These are phyloP conservation scores for Diplazon laetatorius DNA, from an alignment of 2,888 invertebrate genomes.

Conservation along the genomic window DNA sequence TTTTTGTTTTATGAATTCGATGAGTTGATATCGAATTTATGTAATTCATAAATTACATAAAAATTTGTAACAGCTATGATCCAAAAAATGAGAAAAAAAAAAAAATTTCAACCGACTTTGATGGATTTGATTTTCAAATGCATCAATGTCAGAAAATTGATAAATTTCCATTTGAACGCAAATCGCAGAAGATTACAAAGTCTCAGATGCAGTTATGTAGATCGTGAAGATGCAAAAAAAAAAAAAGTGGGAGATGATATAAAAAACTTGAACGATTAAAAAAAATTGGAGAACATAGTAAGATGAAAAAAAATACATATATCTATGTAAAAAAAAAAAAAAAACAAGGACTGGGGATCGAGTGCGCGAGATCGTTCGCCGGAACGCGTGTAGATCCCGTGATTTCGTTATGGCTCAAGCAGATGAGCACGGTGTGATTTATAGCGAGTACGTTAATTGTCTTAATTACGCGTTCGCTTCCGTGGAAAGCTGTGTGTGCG, in stretches of 20 bases:
- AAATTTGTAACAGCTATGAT: too few species aligned
- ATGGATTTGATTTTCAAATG: too few species aligned
- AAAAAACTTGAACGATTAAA: too few species aligned
- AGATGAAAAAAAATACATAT: conserved; percentile 30
- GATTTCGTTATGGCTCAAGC: conserved; percentile 76
- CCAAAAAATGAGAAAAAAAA: too few species aligned
- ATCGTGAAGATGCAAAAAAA: too few species aligned
- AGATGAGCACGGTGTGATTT: conserved; percentile 79
- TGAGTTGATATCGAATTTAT: too few species aligned
- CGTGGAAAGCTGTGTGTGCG: conserved; percentile 78
- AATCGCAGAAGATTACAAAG: conserved; percentile 14
- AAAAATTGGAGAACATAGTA: too few species aligned
- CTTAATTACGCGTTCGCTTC: conserved; percentile 79
- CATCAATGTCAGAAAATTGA: conserved; percentile 18
- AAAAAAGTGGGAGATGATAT: too few species aligned
- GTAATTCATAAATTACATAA: too few species aligned
- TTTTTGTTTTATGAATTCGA: too few species aligned
- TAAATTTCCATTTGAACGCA: conserved; percentile 30
- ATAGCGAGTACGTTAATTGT: conserved; percentile 79
- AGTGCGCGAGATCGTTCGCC: conserved; percentile 73
- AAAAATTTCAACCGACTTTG: too few species aligned
- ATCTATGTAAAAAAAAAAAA: conserved; percentile 65
- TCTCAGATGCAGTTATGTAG: conserved; percentile 35
- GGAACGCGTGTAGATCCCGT: conserved; percentile 77
- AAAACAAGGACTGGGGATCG: conserved; percentile 75